Evolutionary conservation across 2,888 invertebrate species (phyloP), one percentile per base, ranked within the genome.

Genomic region (Fissipunctia ypsillon): DNA sequence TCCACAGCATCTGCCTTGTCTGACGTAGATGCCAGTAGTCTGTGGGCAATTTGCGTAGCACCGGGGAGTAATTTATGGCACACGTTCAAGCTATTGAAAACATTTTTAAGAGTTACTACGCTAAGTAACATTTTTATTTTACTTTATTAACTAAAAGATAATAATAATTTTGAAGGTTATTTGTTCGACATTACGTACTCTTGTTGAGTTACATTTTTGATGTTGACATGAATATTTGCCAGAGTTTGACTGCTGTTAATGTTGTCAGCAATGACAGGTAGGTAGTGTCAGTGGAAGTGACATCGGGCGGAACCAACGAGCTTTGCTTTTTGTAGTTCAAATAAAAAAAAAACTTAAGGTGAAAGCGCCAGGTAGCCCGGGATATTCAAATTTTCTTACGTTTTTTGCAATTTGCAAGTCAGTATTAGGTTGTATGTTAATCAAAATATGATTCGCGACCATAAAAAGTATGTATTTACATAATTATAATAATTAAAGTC

Each of bases 1-100:
- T 97, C 97, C 9, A 98, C 96, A 3, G 98, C 92, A 75, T 96
- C 96, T 25, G 95, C 91, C 84, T 90, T 91, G 70, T 91, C 91
- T 31, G 93, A 90, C 45, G 90, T 91, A 22, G 90, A 88, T 19
- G 91, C 83, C 52, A 90, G 70, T 57, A 85, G 71, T 80, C 91
- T 90, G 61, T 87, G 80, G 14, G 87, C 73, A 56, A 84, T 63
- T 67, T 88, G 84, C 14, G 86, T 74, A 57, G 86, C 41, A 60
- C 83, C 80, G 22, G 88, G 88, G 48, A 90, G 43, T 73, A 88
- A 56, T 87, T 87, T 91, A 52, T 87, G 80, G 57, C 79, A 85
- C 77, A 83, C 69, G 76, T 75, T 88, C 63, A 88, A 68, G 54
- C 69, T 78, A 76, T 80, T 87, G 38, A 87, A 82, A 59, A 91